These are phyloP conservation scores for Caenorhabditis drosophilae DNA, from an alignment of 2,888 invertebrate genomes.

Conservation along the genomic window DNA sequence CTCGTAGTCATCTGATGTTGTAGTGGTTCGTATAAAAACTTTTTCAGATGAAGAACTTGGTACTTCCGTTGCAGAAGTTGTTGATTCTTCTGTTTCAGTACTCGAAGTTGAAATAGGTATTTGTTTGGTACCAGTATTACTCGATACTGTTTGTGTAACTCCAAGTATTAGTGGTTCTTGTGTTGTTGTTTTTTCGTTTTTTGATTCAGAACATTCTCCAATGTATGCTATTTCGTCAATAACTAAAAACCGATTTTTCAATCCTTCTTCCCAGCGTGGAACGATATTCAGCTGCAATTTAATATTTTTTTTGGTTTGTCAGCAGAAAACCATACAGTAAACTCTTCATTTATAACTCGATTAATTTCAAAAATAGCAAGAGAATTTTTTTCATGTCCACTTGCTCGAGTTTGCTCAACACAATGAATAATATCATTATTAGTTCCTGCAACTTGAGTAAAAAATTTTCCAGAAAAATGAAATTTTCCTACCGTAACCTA, in stretches of 20 bases:
- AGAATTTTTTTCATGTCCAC: conserved; percentile 35
- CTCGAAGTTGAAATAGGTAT: background rate
- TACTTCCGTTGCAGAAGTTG: conserved; percentile 17
- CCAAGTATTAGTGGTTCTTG: conserved; percentile 4
- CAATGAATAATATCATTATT: conserved; percentile 45
- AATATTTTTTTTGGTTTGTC: conserved; percentile 66
- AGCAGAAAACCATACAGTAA: conserved; percentile 50
- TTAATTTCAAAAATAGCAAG: conserved; percentile 62
- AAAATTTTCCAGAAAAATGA: too few relatives aligned
- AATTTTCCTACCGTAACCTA: too few relatives aligned
- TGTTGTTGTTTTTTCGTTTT: conserved; percentile 12
- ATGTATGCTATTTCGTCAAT: conserved; percentile 68
- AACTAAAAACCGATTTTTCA: conserved; percentile 58
- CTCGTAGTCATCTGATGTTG: background rate
- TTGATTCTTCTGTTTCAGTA: conserved; percentile 7
- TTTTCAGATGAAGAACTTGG: too few relatives aligned
- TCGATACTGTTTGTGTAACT: background rate
- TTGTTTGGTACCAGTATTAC: background rate
- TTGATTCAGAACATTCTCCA: conserved; percentile 51
- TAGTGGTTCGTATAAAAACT: background rate
- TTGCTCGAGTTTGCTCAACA: conserved; percentile 36
- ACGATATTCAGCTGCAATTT: conserved; percentile 84
- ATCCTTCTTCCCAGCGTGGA: conserved; percentile 75
- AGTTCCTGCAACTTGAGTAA: too few relatives aligned
- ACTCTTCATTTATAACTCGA: conserved; percentile 54